Evolutionary conservation across 2,113 vertebrate genomes (phyloP).

Genomic region (Chionis minor): DNA sequence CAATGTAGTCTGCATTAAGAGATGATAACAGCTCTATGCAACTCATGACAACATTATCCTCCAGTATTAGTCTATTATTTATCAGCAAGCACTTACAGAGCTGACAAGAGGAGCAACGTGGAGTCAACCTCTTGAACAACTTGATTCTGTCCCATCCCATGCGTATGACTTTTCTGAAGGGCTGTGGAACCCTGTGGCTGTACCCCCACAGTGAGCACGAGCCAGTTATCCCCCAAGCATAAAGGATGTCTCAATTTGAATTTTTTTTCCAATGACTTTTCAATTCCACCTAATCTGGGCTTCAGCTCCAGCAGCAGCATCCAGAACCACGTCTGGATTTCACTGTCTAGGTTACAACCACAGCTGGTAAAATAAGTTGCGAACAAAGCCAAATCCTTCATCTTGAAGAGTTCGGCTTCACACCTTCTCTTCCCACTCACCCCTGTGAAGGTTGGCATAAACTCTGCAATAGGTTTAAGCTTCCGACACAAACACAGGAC

Average conservation of each 20-base stretch:
- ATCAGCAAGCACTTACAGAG: background rate
- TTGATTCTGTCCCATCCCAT: background rate
- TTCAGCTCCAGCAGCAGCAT: background rate
- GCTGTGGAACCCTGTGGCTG: background rate
- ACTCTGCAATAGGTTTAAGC: background rate
- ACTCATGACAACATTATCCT: background rate
- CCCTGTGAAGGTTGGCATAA: rapidly evolving
- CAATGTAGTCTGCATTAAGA: background rate
- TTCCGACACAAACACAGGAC: background rate
- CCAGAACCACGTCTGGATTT: background rate
- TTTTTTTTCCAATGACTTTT: background rate
- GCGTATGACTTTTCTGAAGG: background rate
- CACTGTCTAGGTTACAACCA: background rate
- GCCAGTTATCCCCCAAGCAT: background rate
- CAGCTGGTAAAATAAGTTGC: background rate
- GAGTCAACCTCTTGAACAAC: background rate
- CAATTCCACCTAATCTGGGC: background rate
- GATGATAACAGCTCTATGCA: background rate
- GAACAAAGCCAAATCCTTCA: background rate
- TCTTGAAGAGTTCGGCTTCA: background rate
- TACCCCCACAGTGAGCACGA: rapidly evolving
- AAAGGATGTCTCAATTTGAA: background rate
- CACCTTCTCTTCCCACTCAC: rapidly evolving
- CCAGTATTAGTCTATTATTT: constrained; percentile 41
- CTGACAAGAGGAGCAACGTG: background rate